These are phyloP conservation scores for Sphecodes monilicornis DNA, from an alignment of 2,888 invertebrate genomes.

Conservation along the genomic window DNA sequence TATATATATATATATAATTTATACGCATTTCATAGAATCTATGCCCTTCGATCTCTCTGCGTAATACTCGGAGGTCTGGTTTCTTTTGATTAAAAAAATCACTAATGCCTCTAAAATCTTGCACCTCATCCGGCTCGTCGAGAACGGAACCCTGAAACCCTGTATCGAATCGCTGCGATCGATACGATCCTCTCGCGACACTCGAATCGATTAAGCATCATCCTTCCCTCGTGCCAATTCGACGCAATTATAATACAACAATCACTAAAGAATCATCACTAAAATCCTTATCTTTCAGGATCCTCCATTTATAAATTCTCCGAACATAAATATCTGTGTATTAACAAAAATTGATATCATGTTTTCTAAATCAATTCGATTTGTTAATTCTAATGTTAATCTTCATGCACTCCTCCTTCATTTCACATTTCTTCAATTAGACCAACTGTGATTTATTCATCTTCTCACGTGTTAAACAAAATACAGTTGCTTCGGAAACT, in stretches of 20 bases:
- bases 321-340: neutral
- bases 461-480: neutral
- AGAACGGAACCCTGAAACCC: constrained; percentile 49
- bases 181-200: neutral
- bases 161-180: constrained; percentile 23
- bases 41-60: constrained; percentile 54
- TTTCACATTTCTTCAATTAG: neutral
- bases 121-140: constrained; percentile 24
- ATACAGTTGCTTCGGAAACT: neutral
- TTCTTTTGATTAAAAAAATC: constrained; percentile 57
- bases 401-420: neutral
- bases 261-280: neutral
- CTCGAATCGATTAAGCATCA: constrained; percentile 3
- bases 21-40: constrained; percentile 16
- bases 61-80: constrained; percentile 43
- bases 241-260: neutral
- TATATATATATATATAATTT: constrained; percentile 14
- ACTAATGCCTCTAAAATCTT: constrained; percentile 59
- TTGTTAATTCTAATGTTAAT: too few species aligned
- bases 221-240: constrained; percentile 2
- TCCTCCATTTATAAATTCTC: neutral
- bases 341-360: neutral
- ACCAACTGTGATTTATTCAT: neutral
- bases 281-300: neutral
- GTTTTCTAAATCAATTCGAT: too few species aligned